Evolutionary conservation across 2,113 vertebrate species (phyloP).

Genomic region (Osmerus mordax): DNA sequence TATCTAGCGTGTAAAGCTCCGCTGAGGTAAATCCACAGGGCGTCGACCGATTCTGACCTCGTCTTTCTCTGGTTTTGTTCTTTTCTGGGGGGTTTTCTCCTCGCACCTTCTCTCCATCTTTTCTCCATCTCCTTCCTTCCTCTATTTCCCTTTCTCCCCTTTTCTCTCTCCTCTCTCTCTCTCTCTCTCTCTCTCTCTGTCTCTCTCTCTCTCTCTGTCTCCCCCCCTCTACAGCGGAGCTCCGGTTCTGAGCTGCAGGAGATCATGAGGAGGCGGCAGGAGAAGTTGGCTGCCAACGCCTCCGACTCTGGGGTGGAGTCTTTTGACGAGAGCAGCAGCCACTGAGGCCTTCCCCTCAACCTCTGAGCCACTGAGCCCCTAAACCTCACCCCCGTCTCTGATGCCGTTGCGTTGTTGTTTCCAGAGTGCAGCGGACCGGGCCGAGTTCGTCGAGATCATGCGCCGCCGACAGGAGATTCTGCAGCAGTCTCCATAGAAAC

Average conservation of each 20-base stretch:
- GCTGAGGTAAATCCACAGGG: background rate
- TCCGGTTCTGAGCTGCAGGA: slow-evolving; percentile 91
- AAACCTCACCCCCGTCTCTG: background rate
- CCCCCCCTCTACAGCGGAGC: slow-evolving; percentile 71
- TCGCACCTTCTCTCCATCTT: background rate
- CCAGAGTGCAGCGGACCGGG: slow-evolving; percentile 72
- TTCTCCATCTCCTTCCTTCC: background rate
- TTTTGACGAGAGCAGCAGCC: slow-evolving; percentile 88
- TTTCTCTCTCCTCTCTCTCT: background rate
- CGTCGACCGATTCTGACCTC: background rate
- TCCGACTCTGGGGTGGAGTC: slow-evolving; percentile 94
- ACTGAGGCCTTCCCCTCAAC: slow-evolving; percentile 66
- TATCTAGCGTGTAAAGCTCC: background rate
- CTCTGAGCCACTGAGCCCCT: background rate
- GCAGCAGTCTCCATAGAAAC: slow-evolving; percentile 57
- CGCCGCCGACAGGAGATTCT: slow-evolving; percentile 65
- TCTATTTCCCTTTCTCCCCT: background rate
- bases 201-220: slow-evolving; percentile 10
- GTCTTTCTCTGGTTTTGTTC: background rate
- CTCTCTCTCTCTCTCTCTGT: background rate
- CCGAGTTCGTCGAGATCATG: slow-evolving; percentile 68
- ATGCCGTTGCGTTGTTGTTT: slow-evolving; percentile 52
- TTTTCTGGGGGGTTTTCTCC: background rate
- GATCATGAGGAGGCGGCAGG: slow-evolving; percentile 93
- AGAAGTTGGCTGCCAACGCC: slow-evolving; percentile 86